phyloP scores from a whole-genome alignment of 2,888 invertebrate species.

The Chloroclystis v-ata region DNA sequence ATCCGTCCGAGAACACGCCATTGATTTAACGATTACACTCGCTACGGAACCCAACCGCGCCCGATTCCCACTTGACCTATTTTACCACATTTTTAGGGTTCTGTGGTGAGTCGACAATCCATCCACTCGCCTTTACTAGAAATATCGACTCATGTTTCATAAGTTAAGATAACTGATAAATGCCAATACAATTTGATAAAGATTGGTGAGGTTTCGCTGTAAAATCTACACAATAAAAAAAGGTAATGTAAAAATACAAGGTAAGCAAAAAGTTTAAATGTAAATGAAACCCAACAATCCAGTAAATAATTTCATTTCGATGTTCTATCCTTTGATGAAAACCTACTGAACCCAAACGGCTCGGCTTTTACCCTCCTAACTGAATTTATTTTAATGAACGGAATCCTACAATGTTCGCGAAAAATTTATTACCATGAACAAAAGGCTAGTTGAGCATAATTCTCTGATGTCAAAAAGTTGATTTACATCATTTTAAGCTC shows the following conservation, averaged over 20 bases:
- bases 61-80: constrained; percentile 27
- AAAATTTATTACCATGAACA: constrained; percentile 31
- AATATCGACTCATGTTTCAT: too few relatives aligned
- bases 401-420: constrained; percentile 27
- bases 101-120: too few relatives aligned
- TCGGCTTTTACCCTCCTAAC: constrained; percentile 21
- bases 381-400: constrained; percentile 27
- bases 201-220: too few relatives aligned
- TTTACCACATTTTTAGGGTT: constrained; percentile 8
- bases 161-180: too few relatives aligned
- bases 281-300: too few relatives aligned
- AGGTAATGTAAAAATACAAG: too few relatives aligned
- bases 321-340: too few relatives aligned
- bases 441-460: constrained; percentile 43
- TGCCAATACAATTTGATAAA: too few relatives aligned
- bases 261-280: too few relatives aligned
- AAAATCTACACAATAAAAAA: too few relatives aligned
- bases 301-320: too few relatives aligned
- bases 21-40: constrained; percentile 27
- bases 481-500: constrained; percentile 43
- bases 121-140: too few relatives aligned
- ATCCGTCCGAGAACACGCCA: constrained; percentile 14
- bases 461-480: constrained; percentile 41
- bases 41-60: constrained; percentile 15
- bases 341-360: constrained; percentile 10